A percentile compares a stretch with the other conserved stretches of the same genome.
phyloP scores from a whole-genome alignment of 2,797 vertebrate genomes.

The Bradypus variegatus region DNA sequence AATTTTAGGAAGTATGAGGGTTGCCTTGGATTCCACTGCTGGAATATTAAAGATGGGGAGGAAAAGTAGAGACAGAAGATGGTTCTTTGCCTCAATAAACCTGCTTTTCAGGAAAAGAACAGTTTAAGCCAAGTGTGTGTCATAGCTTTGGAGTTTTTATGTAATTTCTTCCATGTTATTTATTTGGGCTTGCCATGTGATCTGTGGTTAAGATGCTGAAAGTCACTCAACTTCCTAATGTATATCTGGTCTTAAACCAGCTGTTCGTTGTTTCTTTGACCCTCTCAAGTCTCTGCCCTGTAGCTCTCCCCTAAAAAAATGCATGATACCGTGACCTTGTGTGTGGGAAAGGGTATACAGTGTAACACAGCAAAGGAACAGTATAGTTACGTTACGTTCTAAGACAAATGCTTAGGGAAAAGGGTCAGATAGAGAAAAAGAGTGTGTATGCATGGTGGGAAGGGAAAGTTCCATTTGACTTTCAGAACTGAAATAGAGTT shows the following conservation, averaged over 20 bases:
- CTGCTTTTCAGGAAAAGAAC: slow-evolving; percentile 38
- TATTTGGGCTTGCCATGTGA: slow-evolving; percentile 12
- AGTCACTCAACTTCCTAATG: neutral
- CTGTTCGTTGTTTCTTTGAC: slow-evolving; percentile 1
- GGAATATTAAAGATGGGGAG: neutral
- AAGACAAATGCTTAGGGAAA: slow-evolving; percentile 41
- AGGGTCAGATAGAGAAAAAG: neutral
- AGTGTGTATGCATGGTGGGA: neutral
- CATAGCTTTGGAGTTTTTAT: neutral
- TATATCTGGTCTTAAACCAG: neutral
- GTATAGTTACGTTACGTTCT: slow-evolving; percentile 31
- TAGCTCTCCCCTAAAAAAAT: slow-evolving; percentile 34
- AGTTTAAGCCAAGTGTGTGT: neutral
- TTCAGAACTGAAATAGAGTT: neutral
- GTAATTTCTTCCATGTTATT: slow-evolving; percentile 28
- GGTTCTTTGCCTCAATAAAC: slow-evolving; percentile 43
- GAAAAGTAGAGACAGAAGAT: neutral
- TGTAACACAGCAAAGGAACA: slow-evolving; percentile 36
- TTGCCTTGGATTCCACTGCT: slow-evolving; percentile 12
- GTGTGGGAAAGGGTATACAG: slow-evolving; percentile 6
- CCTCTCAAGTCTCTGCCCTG: slow-evolving; percentile 13
- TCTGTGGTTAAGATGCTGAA: slow-evolving; percentile 5
- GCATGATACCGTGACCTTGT: slow-evolving; percentile 37
- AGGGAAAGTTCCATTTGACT: neutral
- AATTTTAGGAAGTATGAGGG: neutral